Evolutionary conservation across 2,797 vertebrate genomes (phyloP), one percentile per base, ranked within the genome.

Genomic region (Tachyglossus aculeatus): DNA sequence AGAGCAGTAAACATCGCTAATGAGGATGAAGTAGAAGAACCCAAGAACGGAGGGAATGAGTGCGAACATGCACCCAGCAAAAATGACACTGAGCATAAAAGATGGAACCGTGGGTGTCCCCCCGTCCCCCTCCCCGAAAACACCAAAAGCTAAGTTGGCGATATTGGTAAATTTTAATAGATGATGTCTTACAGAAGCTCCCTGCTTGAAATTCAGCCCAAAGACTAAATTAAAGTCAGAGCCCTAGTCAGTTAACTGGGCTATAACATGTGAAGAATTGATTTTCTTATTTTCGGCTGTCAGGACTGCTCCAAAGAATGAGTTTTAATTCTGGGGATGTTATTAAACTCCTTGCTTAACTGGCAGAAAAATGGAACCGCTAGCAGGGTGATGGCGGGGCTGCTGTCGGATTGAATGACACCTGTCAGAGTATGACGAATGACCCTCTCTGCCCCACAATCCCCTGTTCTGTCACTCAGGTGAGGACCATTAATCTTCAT

Each of bases 401-500:
- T 51, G 78, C 92, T 86, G 91, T 92, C 91, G 81, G 83, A 83
- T 93, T 98, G 97, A 99, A 98, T 99, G 97, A 96, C 96, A 99
- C 94, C 95, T 98, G 97, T 97, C 98, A 98, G 93, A 86, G 91
- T 89, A 95, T 98, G 98, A 99, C 98, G 96, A 98, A 98, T 96
- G 97, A 97, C 96, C 95, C 94, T 91, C 94, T 91, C 94, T 94
- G 95, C 94, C 95, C 95, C 95, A 94, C 95, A 94, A 94, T 94
- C 94, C 94, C 93, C 93, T 31, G 47, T 92, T 95, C 96, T 98
- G 98, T 98, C 97, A 99, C 93, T 99, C 96, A 97, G 95, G 91
- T 94, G 92, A 93, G 94, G 94, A 88, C 92, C 97, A 98, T 99
- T 98, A 97, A 99, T 99, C 97, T 99, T 98, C 96, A 96, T 98